phyloP scores from a whole-genome alignment of 92 coral and sea anemone species.

The Virgularia gustaviana region DNA sequence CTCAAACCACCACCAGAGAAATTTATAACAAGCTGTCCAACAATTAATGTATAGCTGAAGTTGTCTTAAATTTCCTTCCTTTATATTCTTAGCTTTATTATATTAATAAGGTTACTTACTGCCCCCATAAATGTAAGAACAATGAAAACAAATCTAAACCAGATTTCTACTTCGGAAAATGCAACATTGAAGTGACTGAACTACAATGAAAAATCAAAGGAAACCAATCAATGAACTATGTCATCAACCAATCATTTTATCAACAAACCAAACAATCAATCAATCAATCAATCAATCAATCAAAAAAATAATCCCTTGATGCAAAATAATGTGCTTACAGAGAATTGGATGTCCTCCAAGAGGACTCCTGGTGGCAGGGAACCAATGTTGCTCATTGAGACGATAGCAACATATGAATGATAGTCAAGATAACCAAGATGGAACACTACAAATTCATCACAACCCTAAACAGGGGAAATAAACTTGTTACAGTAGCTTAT shows the following conservation, averaged over 20 bases:
- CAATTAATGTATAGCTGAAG: not conserved
- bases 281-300: too few relatives aligned
- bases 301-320: too few relatives aligned
- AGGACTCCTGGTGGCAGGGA: conserved; percentile 57
- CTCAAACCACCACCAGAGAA: too few relatives aligned
- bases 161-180: conserved; percentile 90
- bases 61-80: too few relatives aligned
- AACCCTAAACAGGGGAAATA: conserved; percentile 57
- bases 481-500: too few relatives aligned
- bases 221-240: not conserved
- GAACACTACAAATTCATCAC: conserved; percentile 69
- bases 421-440: conserved; percentile 93
- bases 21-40: not conserved
- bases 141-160: conserved; percentile 96
- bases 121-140: conserved; percentile 92
- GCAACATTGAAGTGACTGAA: conserved; percentile 80
- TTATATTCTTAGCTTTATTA: too few relatives aligned
- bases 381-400: conserved; percentile 57
- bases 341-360: conserved; percentile 66
- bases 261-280: too few relatives aligned
- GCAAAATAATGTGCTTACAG: conserved; percentile 52
- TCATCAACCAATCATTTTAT: not conserved
- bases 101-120: conserved; percentile 72
- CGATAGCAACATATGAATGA: conserved; percentile 75
- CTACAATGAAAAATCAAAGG: conserved; percentile 41